Evolutionary conservation across 2,888 invertebrate species (phyloP).

Genomic region (Cancer borealis): DNA sequence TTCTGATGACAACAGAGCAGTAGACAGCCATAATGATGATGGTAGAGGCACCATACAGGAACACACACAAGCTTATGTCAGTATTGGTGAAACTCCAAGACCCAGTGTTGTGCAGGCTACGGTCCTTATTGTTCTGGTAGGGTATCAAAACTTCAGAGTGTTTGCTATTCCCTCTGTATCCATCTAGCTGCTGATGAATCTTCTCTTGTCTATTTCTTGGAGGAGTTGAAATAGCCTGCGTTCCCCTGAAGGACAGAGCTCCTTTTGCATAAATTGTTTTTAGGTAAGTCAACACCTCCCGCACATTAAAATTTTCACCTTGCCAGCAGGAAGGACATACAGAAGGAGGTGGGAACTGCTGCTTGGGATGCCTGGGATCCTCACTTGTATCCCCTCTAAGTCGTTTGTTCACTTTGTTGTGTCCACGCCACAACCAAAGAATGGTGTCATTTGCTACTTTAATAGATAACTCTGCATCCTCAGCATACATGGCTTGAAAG

Average conservation of each 20-base stretch:
- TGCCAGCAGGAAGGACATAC: constrained; percentile 87
- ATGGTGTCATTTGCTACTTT: constrained; percentile 87
- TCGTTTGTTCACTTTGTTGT: constrained; percentile 94
- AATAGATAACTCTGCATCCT: constrained; percentile 86
- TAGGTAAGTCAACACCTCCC: constrained; percentile 68
- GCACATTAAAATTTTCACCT: constrained; percentile 78
- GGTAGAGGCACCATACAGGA: constrained; percentile 74
- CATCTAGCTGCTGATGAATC: constrained; percentile 52
- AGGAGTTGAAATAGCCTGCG: constrained; percentile 41
- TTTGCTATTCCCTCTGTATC: constrained; percentile 18
- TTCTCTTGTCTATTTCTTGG: constrained; percentile 60
- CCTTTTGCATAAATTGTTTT: constrained; percentile 70
- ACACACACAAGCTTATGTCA: constrained; percentile 74
- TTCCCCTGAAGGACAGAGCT: constrained; percentile 71
- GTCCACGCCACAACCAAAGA: constrained; percentile 96
- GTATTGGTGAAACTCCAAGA: constrained; percentile 73
- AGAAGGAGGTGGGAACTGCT: constrained; percentile 88
- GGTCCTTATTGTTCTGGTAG: constrained; percentile 1
- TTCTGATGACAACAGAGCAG: constrained; percentile 70
- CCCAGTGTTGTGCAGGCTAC: background rate
- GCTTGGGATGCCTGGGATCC: constrained; percentile 93
- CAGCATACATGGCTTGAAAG: constrained; percentile 91
- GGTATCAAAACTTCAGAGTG: background rate
- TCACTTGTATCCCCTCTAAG: constrained; percentile 92
- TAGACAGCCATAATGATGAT: constrained; percentile 72